A percentile compares a stretch with the other conserved stretches of the same genome.
Evolutionary conservation across 2,113 vertebrate genomes (phyloP).

Genomic region (Hystrix cristata): DNA sequence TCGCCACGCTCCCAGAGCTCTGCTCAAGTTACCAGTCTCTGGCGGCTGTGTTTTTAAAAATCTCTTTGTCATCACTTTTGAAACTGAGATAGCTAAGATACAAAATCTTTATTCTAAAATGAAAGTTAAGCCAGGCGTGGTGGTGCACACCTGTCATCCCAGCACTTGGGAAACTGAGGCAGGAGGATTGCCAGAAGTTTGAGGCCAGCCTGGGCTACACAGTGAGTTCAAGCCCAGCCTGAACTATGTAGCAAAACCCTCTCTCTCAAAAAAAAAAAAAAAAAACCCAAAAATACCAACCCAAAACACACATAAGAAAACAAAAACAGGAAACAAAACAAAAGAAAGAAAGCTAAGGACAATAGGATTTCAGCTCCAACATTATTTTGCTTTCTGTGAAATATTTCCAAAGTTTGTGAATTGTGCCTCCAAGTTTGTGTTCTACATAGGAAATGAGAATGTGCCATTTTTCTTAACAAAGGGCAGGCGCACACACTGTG

Average conservation of each 20-base stretch:
- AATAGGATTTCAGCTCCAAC: rapidly evolving
- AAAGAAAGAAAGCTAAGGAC: not conserved
- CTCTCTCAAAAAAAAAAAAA: not conserved
- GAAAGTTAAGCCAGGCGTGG: not conserved
- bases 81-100: not conserved
- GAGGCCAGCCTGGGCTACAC: not conserved
- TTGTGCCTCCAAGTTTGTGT: not conserved
- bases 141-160: not conserved
- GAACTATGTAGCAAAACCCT: too few relatives aligned
- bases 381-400: not conserved
- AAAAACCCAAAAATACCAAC: not conserved
- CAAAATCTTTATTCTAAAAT: not conserved
- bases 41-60: not conserved
- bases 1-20: not conserved
- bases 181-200: not conserved
- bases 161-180: not conserved
- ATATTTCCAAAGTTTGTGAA: not conserved
- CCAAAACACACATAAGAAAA: not conserved
- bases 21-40: not conserved
- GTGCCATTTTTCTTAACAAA: not conserved
- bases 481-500: not conserved
- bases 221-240: too few relatives aligned
- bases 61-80: not conserved
- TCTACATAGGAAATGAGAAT: not conserved
- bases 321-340: not conserved